These are phyloP conservation scores for Pelusios castaneus DNA, from an alignment of 2,113 vertebrate genomes.

Conservation along the genomic window DNA sequence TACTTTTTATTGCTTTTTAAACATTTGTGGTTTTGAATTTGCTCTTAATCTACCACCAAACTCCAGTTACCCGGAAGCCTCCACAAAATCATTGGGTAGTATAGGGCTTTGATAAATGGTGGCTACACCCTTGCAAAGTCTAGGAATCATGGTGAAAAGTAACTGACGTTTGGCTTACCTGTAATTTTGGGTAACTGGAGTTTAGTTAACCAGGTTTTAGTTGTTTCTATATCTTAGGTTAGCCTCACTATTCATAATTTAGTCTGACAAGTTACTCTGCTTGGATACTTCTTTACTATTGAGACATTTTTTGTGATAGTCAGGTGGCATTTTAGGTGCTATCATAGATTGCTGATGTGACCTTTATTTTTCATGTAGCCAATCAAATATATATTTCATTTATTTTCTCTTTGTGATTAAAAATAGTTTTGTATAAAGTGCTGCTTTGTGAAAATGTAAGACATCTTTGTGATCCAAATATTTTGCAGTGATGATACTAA, in stretches of 20 bases:
- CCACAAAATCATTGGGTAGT: background rate
- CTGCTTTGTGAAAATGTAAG: background rate
- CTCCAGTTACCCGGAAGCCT: background rate
- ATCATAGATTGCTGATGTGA: background rate
- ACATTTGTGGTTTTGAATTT: background rate
- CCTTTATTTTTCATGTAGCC: background rate
- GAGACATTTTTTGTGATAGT: background rate
- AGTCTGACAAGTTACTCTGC: background rate
- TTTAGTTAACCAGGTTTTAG: background rate
- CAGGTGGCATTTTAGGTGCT: background rate
- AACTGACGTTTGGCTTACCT: background rate
- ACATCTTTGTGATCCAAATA: background rate
- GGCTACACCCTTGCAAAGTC: background rate
- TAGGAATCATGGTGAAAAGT: background rate
- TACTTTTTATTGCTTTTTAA: background rate
- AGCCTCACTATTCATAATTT: background rate
- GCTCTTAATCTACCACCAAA: background rate
- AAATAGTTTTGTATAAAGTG: rapidly evolving
- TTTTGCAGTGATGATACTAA: background rate
- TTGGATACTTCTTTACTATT: background rate
- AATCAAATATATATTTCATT: background rate
- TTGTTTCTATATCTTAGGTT: background rate
- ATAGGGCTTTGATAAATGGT: background rate
- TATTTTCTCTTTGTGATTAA: background rate
- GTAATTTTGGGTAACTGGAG: background rate